Evolutionary conservation across 2,888 invertebrate genomes (phyloP).

Genomic region (Troides helena): DNA sequence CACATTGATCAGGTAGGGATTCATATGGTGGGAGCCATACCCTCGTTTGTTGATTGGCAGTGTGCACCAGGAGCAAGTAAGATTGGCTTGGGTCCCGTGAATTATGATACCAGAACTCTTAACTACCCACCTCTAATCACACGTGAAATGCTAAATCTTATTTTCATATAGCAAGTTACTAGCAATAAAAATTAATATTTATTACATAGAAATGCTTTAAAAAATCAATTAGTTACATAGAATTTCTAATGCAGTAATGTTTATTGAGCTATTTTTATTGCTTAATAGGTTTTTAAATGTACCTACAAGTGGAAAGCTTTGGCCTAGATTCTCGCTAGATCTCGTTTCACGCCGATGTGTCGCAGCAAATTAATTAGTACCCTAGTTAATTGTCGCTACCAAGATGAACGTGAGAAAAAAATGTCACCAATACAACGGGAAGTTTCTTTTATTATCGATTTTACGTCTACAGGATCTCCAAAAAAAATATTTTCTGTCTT

Average conservation of each 20-base stretch:
- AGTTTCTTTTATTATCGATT: neutral
- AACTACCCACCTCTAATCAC: neutral
- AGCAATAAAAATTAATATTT: neutral
- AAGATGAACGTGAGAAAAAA: constrained; percentile 23
- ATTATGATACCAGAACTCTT: no score
- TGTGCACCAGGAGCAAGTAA: no score
- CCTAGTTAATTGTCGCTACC: constrained; percentile 25
- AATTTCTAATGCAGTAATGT: neutral
- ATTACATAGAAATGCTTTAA: neutral
- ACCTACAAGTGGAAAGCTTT: constrained; percentile 10
- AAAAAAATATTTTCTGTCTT: no score
- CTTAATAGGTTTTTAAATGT: neutral
- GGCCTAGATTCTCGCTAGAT: constrained; percentile 24
- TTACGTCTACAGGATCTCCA: neutral
- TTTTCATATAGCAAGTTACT: neutral
- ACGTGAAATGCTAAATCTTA: neutral
- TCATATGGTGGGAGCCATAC: no score
- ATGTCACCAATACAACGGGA: neutral
- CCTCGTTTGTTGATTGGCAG: no score
- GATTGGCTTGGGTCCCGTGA: no score
- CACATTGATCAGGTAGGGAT: no score
- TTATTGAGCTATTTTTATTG: neutral
- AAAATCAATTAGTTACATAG: neutral
- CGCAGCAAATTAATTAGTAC: constrained; percentile 28
- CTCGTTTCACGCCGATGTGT: constrained; percentile 28